Evolutionary conservation across 2,113 vertebrate species (phyloP).

Genomic region (Dasyurus viverrinus): DNA sequence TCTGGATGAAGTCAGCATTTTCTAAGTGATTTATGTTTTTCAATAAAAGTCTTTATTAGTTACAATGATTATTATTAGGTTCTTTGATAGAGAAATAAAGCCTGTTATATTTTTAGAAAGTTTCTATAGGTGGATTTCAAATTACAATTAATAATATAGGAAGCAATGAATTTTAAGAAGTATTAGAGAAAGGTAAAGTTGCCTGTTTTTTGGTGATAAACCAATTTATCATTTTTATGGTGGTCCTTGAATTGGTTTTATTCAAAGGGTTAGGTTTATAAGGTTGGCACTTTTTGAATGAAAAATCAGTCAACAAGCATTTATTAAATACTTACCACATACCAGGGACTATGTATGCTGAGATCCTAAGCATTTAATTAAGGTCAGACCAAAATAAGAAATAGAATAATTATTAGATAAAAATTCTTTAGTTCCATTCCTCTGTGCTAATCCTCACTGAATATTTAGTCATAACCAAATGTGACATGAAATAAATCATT

Average conservation of each 20-base stretch:
- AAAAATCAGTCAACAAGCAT: neutral
- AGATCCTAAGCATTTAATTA: neutral
- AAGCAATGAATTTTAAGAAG: neutral
- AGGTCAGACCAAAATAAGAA: neutral
- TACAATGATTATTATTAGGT: neutral
- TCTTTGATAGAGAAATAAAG: constrained; percentile 29
- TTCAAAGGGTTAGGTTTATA: neutral
- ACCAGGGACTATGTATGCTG: neutral
- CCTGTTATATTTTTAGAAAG: constrained; percentile 35
- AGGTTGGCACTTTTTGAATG: neutral
- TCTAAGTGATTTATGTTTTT: neutral
- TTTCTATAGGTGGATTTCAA: constrained; percentile 41
- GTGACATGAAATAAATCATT: neutral
- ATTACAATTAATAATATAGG: neutral
- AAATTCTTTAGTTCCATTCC: neutral
- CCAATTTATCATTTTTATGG: constrained; percentile 37
- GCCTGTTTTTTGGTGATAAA: neutral
- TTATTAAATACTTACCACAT: neutral
- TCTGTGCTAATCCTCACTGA: neutral
- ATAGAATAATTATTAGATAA: neutral
- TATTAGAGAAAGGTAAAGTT: constrained; percentile 32
- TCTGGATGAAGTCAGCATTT: too few relatives aligned
- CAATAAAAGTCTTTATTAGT: constrained; percentile 28
- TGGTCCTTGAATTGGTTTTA: constrained; percentile 7
- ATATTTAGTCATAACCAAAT: neutral